Conservation (phyloP, 2,888 invertebrate species). For the Achlya flavicornis region DNA sequence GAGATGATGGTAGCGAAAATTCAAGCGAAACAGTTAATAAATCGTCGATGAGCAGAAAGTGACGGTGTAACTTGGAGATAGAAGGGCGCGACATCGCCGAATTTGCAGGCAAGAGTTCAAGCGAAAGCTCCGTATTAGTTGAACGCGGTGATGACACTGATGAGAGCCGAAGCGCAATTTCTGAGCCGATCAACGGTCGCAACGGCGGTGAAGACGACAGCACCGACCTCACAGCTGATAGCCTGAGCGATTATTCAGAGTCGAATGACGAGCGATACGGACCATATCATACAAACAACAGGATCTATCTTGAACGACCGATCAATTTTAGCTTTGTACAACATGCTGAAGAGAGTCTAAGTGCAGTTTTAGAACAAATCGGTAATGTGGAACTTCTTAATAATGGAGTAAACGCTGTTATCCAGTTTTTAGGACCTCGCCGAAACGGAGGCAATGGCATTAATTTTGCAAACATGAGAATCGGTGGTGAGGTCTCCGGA, state of each 20-base stretch:
- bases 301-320: neutral
- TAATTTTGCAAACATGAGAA: neutral
- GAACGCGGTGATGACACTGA: neutral
- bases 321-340: neutral
- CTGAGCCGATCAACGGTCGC: neutral
- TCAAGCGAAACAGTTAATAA: neutral
- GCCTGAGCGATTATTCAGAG: neutral
- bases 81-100: neutral
- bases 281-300: neutral
- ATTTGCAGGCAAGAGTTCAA: neutral
- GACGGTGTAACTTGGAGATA: neutral
- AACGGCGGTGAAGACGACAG: neutral
- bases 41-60: neutral
- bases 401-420: neutral
- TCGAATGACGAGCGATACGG: neutral
- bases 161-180: neutral
- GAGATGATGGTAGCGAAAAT: neutral
- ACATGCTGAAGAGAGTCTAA: neutral
- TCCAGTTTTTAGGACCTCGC: neutral
- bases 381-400: neutral
- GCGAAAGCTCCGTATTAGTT: neutral
- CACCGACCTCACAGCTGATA: neutral
- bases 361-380: neutral
- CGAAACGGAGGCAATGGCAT: neutral
- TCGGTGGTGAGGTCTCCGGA: neutral